phyloP scores from a whole-genome alignment of 2,113 vertebrate species.

The Pholis gunnellus region DNA sequence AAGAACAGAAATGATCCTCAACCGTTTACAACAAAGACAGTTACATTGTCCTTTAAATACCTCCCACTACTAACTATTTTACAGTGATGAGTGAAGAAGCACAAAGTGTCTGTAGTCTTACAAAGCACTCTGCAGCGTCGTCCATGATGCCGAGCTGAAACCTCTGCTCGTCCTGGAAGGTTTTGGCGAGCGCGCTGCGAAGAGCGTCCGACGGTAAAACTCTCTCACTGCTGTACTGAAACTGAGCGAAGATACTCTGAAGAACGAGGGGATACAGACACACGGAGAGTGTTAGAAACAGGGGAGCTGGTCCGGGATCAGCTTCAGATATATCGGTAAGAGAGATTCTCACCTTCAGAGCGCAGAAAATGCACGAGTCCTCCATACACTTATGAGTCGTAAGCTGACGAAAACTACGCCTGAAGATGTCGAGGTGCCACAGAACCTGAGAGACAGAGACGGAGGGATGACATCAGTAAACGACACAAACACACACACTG shows the following conservation, averaged over 20 bases:
- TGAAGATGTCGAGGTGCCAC: conserved; percentile 98
- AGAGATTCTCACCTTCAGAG: conserved; percentile 90
- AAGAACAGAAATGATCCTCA: neutral
- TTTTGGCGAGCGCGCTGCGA: conserved; percentile 95
- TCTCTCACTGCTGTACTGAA: conserved; percentile 96
- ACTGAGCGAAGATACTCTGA: conserved; percentile 96
- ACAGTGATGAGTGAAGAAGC: too few species aligned
- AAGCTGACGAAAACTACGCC: conserved; percentile 95
- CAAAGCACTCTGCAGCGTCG: conserved; percentile 97
- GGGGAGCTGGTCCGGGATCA: neutral
- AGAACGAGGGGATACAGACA: neutral
- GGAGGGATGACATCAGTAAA: too few species aligned
- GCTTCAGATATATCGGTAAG: neutral
- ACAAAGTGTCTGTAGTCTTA: conserved; percentile 75
- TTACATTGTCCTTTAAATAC: neutral
- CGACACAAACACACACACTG: neutral
- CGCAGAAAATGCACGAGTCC: conserved; percentile 98
- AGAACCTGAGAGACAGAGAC: conserved; percentile 87
- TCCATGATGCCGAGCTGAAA: conserved; percentile 99
- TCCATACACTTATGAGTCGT: conserved; percentile 95
- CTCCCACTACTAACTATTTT: neutral
- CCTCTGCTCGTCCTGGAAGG: conserved; percentile 95
- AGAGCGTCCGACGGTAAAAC: conserved; percentile 95
- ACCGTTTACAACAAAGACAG: neutral
- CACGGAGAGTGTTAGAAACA: neutral